Evolutionary conservation across 1,140 invertebrate species (phyloP).

Genomic region (Drosophila obscura): DNA sequence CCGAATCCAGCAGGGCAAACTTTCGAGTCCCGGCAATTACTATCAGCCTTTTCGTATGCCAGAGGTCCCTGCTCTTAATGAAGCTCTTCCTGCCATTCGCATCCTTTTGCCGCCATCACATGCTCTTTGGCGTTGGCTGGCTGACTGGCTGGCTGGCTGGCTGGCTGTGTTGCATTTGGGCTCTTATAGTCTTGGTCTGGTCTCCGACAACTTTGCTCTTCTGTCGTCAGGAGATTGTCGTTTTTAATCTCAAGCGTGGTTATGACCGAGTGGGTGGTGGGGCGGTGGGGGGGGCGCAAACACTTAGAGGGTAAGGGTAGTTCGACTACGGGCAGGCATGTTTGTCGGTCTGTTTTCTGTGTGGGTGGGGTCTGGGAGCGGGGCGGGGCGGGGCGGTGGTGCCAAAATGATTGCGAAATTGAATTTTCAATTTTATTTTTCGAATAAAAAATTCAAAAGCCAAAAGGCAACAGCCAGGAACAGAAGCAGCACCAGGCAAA

Average conservation of each 20-base stretch:
- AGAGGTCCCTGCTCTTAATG: slow-evolving; percentile 39
- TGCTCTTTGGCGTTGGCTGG: slow-evolving; percentile 1
- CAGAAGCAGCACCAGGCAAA: neutral
- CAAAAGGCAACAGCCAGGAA: slow-evolving; percentile 24
- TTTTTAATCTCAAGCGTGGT: slow-evolving; percentile 68
- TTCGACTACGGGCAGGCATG: slow-evolving; percentile 5
- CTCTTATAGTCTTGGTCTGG: neutral
- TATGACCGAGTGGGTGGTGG: neutral
- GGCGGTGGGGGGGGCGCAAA: neutral
- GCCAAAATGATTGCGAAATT: slow-evolving; percentile 80
- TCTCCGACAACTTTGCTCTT: slow-evolving; percentile 29
- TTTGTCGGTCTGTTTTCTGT: neutral
- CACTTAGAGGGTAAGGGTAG: slow-evolving; percentile 27
- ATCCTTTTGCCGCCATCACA: neutral
- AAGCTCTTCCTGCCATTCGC: slow-evolving; percentile 25
- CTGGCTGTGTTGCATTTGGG: no score
- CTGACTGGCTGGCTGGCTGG: neutral
- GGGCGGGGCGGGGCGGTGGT: slow-evolving; percentile 55
- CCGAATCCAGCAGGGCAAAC: slow-evolving; percentile 45
- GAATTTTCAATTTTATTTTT: slow-evolving; percentile 81
- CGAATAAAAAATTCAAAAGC: slow-evolving; percentile 80
- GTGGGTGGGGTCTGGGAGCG: neutral
- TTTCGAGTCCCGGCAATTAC: slow-evolving; percentile 64
- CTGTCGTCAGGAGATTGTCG: slow-evolving; percentile 70
- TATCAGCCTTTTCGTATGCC: slow-evolving; percentile 29